A percentile compares a stretch with the other conserved stretches of the same genome.
phyloP scores from a whole-genome alignment of 2,113 vertebrate species.

The Pleuronectes platessa region DNA sequence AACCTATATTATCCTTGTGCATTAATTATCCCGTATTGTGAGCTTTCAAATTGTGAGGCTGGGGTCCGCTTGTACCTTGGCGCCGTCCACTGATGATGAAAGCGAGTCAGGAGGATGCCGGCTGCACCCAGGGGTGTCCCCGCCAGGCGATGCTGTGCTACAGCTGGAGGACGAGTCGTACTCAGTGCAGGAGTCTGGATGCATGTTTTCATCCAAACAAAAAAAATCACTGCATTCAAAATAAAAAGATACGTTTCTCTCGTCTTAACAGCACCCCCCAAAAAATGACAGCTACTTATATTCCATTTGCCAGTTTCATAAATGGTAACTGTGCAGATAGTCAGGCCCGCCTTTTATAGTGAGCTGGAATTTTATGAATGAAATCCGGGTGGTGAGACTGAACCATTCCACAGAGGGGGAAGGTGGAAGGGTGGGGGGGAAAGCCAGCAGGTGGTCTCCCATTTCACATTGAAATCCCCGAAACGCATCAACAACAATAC shows the following conservation, averaged over 20 bases:
- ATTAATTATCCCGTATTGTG: not conserved
- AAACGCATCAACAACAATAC: not conserved
- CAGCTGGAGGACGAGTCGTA: conserved; percentile 91
- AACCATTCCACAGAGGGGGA: conserved; percentile 76
- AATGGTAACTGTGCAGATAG: conserved; percentile 72
- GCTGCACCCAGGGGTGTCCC: conserved; percentile 89
- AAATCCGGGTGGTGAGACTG: conserved; percentile 82
- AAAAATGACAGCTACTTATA: conserved; percentile 24
- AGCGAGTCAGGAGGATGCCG: conserved; percentile 87
- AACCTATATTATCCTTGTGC: not conserved
- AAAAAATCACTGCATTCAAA: conserved; percentile 43
- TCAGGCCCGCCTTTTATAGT: conserved; percentile 84
- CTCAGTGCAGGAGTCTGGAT: conserved; percentile 86
- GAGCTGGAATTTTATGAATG: conserved; percentile 87
- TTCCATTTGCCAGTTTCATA: conserved; percentile 71
- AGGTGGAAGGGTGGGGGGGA: conserved; percentile 2
- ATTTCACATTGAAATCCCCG: not conserved
- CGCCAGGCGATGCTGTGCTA: conserved; percentile 90
- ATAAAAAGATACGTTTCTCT: not conserved
- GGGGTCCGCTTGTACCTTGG: conserved; percentile 81
- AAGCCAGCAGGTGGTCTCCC: conserved; percentile 10
- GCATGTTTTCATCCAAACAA: conserved; percentile 80
- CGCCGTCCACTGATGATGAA: conserved; percentile 85
- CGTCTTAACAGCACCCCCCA: conserved; percentile 4
- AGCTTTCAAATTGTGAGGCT: not conserved